Base-by-base conservation (phyloP, 23 tunicate species). In the Trididemnum miniatum region DNA sequence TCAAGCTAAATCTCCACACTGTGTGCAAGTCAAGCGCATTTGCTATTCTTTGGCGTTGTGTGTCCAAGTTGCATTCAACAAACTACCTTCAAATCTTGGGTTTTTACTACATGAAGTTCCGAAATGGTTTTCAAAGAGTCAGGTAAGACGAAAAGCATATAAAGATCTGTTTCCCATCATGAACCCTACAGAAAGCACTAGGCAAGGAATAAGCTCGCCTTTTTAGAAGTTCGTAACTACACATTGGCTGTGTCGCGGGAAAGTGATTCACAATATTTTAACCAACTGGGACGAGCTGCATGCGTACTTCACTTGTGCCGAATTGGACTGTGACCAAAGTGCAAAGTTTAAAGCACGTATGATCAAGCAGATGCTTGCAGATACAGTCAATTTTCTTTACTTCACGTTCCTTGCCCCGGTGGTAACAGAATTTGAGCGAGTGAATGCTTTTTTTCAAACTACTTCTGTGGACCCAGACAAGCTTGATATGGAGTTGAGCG, bases 291-390 rank as follows among this genome's bases (percentile, higher is more conserved):
- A 63, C n/a, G n/a, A 15, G 25, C 69, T 63, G 25, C 5, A 4
- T 63, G 69, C 69, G 28, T 63, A 63, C 69, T 63, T 63, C n/a
- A 4, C n/a, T 22, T n/a, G 69, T 63, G 69, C 69, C n/a, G 69
- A 63, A 63, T 20, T 63, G 18, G 69, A 63, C 69, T 15, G 69
- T 63, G 69, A 63, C n/a, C 69, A 63, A 63, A 22, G 28, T 63
- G 28, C 69, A 24, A 63, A 63, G 28, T 63, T 20, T n/a, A 63
- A 63, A 63, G 69, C 69, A 20, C 69, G 25, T 4, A n/a, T 63
- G 69, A 63, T 63, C n/a, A n/a, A 63, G 69, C 18, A 63, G 28
- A 63, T 63, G 69, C 69, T 63, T 15, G 69, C 69, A 22, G 69
- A n/a, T n/a, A 63, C 69, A 63, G 25, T n/a, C 7, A 63, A 63